Base-by-base conservation (phyloP, 2,113 vertebrate species). In the Syngnathus scovelli region DNA sequence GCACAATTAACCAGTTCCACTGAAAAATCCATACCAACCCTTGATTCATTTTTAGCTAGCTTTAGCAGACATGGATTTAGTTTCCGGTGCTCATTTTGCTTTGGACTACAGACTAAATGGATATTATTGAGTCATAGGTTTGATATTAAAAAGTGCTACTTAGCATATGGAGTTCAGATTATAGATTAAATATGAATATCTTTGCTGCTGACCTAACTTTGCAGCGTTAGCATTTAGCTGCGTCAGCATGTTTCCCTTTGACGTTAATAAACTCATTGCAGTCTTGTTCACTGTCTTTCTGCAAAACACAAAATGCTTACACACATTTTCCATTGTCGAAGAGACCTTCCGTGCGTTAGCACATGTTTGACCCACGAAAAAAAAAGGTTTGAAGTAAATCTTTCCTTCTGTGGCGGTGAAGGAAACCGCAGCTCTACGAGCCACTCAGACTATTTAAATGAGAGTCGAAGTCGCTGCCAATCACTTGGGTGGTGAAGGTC, bases 261-360 rank as follows among this genome's bases (percentile, higher is more conserved):
- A 66, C 39, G 36, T 21, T 52, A 21, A 68, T 64, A 37, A 11
- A 5, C 10, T 27, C 10, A 19, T 63, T 52, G 52, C 48, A 48
- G 58, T 62, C 59, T 27, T 54, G 21, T 54, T 61, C 64, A 41
- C 66, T 64, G 76, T 52, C 73, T 59, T 10, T 65, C 41, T 56
- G 49, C 38, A 39, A 37, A 74, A 49, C 48, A 67, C n/a, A 52
- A 38, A 61, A 63, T 36, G 39, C 48, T 79, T 81, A 71, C 65
- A 37, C 27, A 60, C 61, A 64, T 83, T 84, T 84, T 86, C 75
- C 77, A 66, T 75, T 69, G 66, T 81, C 72, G 8, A 69, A 68
- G 66, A 67, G 1, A 27, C 51, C 48, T 59, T 59, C 58, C 33
- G 33, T 58, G 48, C 64, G 41, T 66, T 61, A 27, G 46, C 27